Evolutionary conservation across 2,888 invertebrate species (phyloP).

Genomic region (Ochlodes sylvanus): DNA sequence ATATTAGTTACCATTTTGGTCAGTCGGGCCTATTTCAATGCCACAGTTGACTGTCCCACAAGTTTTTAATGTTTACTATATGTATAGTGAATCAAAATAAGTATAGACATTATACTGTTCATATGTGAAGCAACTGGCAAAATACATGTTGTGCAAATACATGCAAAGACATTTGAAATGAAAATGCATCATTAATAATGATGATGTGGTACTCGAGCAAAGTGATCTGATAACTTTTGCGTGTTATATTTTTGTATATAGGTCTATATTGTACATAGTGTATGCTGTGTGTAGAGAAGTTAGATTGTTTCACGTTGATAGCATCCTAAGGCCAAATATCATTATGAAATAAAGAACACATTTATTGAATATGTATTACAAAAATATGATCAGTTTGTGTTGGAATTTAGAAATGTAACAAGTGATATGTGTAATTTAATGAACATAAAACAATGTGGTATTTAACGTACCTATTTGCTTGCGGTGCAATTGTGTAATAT

Average conservation of each 20-base stretch:
- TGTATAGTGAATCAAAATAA: not conserved
- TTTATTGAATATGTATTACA: constrained; percentile 20
- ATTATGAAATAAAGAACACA: constrained; percentile 27
- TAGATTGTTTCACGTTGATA: constrained; percentile 76
- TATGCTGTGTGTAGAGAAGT: constrained; percentile 79
- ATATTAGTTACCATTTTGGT: constrained; percentile 66
- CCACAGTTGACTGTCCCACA: not conserved
- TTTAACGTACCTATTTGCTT: constrained; percentile 27
- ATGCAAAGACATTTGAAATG: not conserved
- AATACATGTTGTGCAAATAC: not conserved
- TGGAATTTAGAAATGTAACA: constrained; percentile 2
- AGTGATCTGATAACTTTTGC: constrained; percentile 51
- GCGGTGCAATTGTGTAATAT: constrained; percentile 35
- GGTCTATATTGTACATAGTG: constrained; percentile 76
- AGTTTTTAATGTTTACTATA: not conserved
- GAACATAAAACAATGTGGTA: constrained; percentile 16
- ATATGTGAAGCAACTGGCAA: not conserved
- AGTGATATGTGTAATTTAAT: constrained; percentile 23
- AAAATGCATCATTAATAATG: not conserved
- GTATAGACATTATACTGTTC: not conserved
- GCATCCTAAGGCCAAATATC: constrained; percentile 60
- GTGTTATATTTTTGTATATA: constrained; percentile 77
- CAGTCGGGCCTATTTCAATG: constrained; percentile 46
- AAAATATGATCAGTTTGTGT: constrained; percentile 5
- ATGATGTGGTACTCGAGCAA: not conserved